Evolutionary conservation across 2,888 invertebrate genomes (phyloP), one percentile per base, ranked within the genome.

Genomic region (Pinctada fucata): DNA sequence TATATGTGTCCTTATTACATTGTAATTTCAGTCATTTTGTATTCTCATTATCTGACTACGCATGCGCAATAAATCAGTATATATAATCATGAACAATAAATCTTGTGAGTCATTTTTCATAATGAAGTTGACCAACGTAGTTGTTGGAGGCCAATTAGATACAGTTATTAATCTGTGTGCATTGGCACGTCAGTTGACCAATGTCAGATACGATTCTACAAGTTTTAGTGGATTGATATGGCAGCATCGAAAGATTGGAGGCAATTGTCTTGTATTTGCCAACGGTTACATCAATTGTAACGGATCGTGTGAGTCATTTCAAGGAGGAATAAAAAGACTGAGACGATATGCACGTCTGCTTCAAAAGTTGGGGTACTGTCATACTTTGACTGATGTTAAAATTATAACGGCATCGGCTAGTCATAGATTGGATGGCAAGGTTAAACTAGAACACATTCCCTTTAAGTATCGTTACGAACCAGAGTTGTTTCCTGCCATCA

Each of bases 401-500:
- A 13, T 72, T 13, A 48, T 72, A 52, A 72, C 72, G 8, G 31
- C 31, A 31, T 73, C 73, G n/a, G 73, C 65, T 45, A n/a, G 8
- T 4, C 73, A 73, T 49, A 13, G 49, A 49, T 48, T 73, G 65
- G 47, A 45, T 3, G 73, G 65, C 49, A 8, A 3, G 5, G 48
- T 48, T 6, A 63, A n/a, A 5, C 64, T 48, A 8, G 51, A 58
- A 50, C 48, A 51, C 5, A 31, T 2, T 48, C 47, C 16, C 13
- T 58, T 58, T 58, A 6, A 6, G 6, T 58, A 10, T 58, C 52
- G 58, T 58, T 75, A 75, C 58, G 69, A 75, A 45, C 68, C 75
- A 4, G 69, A 75, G 49, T 47, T 69, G 31, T 75, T 75, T 58
- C 75, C 75, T 47, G 75, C 69, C 16, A 58, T 75, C 3, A 69